Conservation (phyloP, 2,113 vertebrate species). For the Neotragus pygmaeus region DNA sequence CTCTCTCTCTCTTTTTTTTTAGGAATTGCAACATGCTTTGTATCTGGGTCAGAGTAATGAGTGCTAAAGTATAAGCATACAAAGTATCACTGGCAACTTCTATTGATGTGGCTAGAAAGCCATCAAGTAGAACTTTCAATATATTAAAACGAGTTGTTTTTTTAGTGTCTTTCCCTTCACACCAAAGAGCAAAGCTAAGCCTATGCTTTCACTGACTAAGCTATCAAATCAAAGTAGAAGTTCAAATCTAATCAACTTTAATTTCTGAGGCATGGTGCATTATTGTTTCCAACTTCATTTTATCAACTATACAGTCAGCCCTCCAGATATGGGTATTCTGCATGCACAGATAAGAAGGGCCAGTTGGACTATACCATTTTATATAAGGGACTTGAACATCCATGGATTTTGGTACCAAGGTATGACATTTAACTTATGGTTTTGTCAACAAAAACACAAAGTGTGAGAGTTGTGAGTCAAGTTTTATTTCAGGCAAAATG, state of each 20-base stretch:
- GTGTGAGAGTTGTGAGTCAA: background rate
- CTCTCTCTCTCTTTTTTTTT: background rate
- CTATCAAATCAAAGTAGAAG: background rate
- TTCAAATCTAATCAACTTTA: background rate
- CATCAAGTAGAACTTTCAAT: background rate
- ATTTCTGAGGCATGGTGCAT: background rate
- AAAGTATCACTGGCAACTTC: background rate
- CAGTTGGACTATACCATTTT: background rate
- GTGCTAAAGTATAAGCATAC: background rate
- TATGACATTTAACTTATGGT: background rate
- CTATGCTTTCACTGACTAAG: background rate
- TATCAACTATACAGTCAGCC: background rate
- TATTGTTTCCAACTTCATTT: slow-evolving; percentile 8
- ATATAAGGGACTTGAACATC: background rate
- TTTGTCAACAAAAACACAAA: background rate
- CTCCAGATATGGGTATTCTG: background rate
- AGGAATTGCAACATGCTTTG: background rate
- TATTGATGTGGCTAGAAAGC: background rate
- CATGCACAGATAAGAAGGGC: background rate
- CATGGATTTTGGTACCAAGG: background rate
- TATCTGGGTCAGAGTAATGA: background rate
- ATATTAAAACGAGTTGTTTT: slow-evolving; percentile 4
- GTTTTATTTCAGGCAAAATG: background rate
- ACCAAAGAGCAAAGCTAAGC: background rate
- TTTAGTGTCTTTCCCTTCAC: slow-evolving; percentile 16